Evolutionary conservation across 2,113 vertebrate species (phyloP), one percentile per base, ranked within the genome.

Genomic region (Brachionichthys hirsutus): DNA sequence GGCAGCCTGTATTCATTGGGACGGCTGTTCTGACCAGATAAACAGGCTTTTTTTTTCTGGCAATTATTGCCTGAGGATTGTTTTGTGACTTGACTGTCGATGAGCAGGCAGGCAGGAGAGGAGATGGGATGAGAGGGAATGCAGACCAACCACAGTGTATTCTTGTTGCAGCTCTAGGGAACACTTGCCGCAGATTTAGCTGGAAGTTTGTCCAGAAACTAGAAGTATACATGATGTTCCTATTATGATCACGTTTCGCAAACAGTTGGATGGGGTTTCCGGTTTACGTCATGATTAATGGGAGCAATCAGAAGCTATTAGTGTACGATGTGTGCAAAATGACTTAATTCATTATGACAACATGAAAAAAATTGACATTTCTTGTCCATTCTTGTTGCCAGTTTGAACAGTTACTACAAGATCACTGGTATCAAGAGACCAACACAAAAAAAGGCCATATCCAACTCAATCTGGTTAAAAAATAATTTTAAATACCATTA

Each of bases 11-110:
- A 84, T 89, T 90, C 86, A 85, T 66, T 64, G 74, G 79, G 71
- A 87, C 81, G 84, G 83, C 89, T 90, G 89, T 87, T 89, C 77
- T 75, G n/a, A 79, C 72, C 83, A 90, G 88, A 90, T 90, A 88
- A 89, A 88, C 86, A 82, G 70, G 59, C 75, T 84, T 77, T 73
- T 85, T 81, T 87, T 90, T 76, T 30, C 8, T 88, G 84, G 85
- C 86, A 89, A 89, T 90, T 89, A 91, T 90, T 90, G 87, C 90
- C 90, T 80, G 84, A 88, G 85, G 88, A 90, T 88, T 89, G 84
- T 90, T 86, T 82, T 34, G 89, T 88, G 90, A 86, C 79, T 77
- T 2, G 88, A 89, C 85, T 91, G 84, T 86, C 81, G 87, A 90
- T 88, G 88, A 90, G 79, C 58, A 80, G 24, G 63, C 57, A 68